Evolutionary conservation across 2,797 vertebrate species (phyloP), one percentile per base, ranked within the genome.

Genomic region (Sebastes variabilis): DNA sequence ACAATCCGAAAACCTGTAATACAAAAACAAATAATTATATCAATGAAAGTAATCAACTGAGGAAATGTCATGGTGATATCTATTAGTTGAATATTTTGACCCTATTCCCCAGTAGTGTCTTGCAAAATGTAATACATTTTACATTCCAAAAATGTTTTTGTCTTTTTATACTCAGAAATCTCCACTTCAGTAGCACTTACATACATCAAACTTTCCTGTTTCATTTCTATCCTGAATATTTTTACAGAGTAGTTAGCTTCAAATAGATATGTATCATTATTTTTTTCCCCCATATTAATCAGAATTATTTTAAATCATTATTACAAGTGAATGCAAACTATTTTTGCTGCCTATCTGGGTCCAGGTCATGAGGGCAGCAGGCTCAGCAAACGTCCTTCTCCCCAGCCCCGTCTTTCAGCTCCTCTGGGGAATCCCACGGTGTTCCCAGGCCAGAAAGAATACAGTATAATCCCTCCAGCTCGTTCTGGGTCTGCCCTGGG

Each of bases 401-500:
- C 54, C 18, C 54, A 27, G 13, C 32, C 10, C 66, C 25, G 2
- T 75, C 69, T 32, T 80, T 13, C 25, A 60, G 62, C 25, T 65
- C 20, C 73, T 75, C 9, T 55, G 72, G 79, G 61, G 68, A 75
- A 83, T 79, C 62, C 67, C 61, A 55, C 55, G 16, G 67, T 1
- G 4, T 80, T 67, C 61, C 66, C 64, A 54, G 77, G 66, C 54
- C 73, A 82, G 66, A 72, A 14, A 77, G 67, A 65, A 77, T 81
- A 69, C 61, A 49, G 46, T 49, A 49, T 49, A 54, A 84, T 80
- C 71, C 66, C 81, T 74, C 20, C 36, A 86, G 55, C 56, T 73
- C 68, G 34, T 83, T 86, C 77, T 42, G 36, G 60, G 38, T 84
- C 70, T 73, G 72, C 77, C 81, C 82, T 52, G 61, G 67, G 82